Evolutionary conservation across 2,888 invertebrate genomes (phyloP), one percentile per base, ranked within the genome.

Genomic region (Tromatobia lineatoria): DNA sequence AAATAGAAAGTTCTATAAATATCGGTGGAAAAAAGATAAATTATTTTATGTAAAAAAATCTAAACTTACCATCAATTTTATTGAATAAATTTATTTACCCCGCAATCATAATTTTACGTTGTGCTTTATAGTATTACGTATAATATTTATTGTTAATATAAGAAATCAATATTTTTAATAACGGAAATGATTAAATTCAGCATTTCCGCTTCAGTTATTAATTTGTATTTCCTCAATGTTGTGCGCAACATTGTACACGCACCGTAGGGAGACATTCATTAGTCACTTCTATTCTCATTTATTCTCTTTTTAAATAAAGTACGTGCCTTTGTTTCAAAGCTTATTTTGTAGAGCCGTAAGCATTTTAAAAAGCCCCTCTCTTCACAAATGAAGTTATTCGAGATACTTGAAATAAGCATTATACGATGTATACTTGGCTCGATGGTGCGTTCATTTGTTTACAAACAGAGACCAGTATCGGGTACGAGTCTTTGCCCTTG

Each of bases 401-500:
- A 23, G 11, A 54, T 8, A 20, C 11, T 20, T 54, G 20, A 20
- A 54, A 54, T 11, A 20, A 23, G 10, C 11, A 20, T 54, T 11
- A 23, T 11, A 11, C n/a, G 6, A 20, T 54, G 2, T 61, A 15
- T 59, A 38, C n/a, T 8, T 61, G 6, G 38, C 15, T n/a, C 8
- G 15, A 10, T 18, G 73, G 77, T 52, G 61, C 80, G 83, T 74
- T 64, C 80, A 57, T 86, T 78, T 80, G 86, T 82, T 82, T 86
- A 84, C 82, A 84, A 84, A 82, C 85, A 64, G 42, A 73, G 47
- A 23, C 13, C 52, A 11, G 57, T 15, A 38, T 8, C 8, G 38
- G 10, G 38, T 23, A 15, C 59, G 34, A 59, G 45, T 38, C 38
- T 54, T 38, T 66, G 64, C 38, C 34, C 29, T 61, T 38, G 38